Evolutionary conservation across 1,140 invertebrate species (phyloP).

Genomic region (Neodiprion pinetum): DNA sequence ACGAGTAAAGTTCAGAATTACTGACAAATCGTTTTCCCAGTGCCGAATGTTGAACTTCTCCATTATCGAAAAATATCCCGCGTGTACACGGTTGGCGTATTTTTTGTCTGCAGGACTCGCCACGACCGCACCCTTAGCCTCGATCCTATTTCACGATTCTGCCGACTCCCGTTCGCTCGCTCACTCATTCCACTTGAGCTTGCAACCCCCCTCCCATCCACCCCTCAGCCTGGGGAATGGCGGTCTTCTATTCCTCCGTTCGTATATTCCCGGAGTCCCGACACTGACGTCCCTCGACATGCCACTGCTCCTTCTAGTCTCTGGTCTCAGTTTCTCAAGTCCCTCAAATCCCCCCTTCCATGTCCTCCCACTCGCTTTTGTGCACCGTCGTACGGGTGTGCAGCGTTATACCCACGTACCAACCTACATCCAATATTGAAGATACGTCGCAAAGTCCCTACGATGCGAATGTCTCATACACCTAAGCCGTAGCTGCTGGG

Average conservation of each 20-base stretch:
- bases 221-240: constrained; percentile 3
- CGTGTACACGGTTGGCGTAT: no score
- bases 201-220: background rate
- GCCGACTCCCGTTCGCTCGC: background rate
- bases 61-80: no score
- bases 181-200: constrained; percentile 13
- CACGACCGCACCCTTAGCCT: background rate
- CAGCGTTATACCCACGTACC: background rate
- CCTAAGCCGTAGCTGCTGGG: background rate
- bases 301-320: background rate
- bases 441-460: constrained; percentile 40
- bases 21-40: background rate
- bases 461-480: constrained; percentile 2
- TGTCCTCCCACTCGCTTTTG: background rate
- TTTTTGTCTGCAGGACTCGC: background rate
- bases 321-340: background rate
- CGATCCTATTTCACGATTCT: constrained; percentile 7
- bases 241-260: constrained; percentile 40
- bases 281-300: constrained; percentile 49
- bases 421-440: constrained; percentile 52
- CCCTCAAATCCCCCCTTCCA: background rate
- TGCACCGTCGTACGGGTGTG: background rate
- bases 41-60: no score
- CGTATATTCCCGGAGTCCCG: constrained; percentile 37
- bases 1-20: background rate